Conservation (phyloP, 1,140 invertebrate genomes). For the Helicoverpa armigera region DNA sequence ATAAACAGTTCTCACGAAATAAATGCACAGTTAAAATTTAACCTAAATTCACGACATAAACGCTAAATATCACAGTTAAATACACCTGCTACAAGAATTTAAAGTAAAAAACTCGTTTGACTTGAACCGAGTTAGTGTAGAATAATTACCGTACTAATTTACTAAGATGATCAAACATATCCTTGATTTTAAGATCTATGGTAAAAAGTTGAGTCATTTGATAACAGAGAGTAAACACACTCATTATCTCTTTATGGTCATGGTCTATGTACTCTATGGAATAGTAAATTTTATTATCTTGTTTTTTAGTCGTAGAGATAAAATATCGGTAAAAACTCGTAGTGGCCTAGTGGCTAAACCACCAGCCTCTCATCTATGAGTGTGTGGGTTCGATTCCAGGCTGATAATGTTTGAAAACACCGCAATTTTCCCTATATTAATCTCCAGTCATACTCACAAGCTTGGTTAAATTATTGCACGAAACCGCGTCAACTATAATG, state of each 20-base stretch:
- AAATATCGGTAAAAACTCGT: too few species aligned
- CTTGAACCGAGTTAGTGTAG: slow-evolving; percentile 12
- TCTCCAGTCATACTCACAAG: too few species aligned
- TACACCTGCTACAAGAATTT: slow-evolving; percentile 10
- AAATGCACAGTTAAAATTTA: background rate
- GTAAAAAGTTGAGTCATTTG: slow-evolving; percentile 6
- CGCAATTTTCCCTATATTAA: too few species aligned
- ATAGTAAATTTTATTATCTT: background rate
- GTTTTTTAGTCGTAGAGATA: too few species aligned
- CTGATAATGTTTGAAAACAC: too few species aligned
- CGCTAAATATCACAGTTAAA: background rate
- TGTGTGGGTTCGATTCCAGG: too few species aligned
- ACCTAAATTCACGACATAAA: slow-evolving; percentile 19
- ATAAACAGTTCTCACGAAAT: slow-evolving; percentile 16
- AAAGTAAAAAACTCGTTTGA: slow-evolving; percentile 5
- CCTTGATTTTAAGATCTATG: slow-evolving; percentile 8
- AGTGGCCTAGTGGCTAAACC: too few species aligned
- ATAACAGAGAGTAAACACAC: slow-evolving; percentile 5
- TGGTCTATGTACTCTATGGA: background rate
- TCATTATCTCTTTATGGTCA: slow-evolving; percentile 24
- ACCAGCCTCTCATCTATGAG: too few species aligned
- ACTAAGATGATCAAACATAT: slow-evolving; percentile 21
- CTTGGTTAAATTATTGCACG: too few species aligned
- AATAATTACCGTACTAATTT: background rate
- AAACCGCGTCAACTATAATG: background rate